Evolutionary conservation across 1,140 invertebrate species (phyloP), one percentile per base, ranked within the genome.

Genomic region (Cyclina sinensis): DNA sequence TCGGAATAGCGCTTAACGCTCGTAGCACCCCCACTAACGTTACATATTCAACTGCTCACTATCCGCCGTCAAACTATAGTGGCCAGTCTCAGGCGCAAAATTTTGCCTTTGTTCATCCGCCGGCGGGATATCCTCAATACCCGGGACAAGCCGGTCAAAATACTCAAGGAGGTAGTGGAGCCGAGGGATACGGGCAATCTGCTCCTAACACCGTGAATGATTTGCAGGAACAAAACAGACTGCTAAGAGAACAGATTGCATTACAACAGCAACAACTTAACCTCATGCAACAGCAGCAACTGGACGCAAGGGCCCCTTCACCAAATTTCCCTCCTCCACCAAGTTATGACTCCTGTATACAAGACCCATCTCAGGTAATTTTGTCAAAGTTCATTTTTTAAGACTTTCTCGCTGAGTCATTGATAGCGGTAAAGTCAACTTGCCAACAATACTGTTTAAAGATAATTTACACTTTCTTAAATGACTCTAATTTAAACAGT

Each of bases 161-260:
- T 5, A 27, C 18, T 9, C 57, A 62, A 14, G 4, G 7, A 27
- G 7, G n/a, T 7, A 1, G 5, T 27, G 30, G 14, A 37, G 9
- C 9, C 18, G 32, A 39, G 21, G 65, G 32, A 1, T 43, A 43
- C 43, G 5, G 14, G 43, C 43, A n/a, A n/a, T n/a, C n/a, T n/a
- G n/a, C 43, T 43, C 4, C 43, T 43, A 32, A 37, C 12, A 14
- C 65, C 4, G 65, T 70, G n/a, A 35, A 39, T n/a, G 21, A 70
- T 4, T 39, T 70, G 37, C 65, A 70, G 21, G 65, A 70, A 70
- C 65, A 70, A 16, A 70, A 70, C 35, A 70, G 65, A 70, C 37
- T 70, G 27, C 16, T 70, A 37, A 35, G 65, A 18, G 65, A 70
- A 27, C 65, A 70, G 35, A 70, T 70, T 37, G 65, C 32, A 9